Conservation (phyloP, 1,140 invertebrate genomes). For the Marisa cornuarietis region DNA sequence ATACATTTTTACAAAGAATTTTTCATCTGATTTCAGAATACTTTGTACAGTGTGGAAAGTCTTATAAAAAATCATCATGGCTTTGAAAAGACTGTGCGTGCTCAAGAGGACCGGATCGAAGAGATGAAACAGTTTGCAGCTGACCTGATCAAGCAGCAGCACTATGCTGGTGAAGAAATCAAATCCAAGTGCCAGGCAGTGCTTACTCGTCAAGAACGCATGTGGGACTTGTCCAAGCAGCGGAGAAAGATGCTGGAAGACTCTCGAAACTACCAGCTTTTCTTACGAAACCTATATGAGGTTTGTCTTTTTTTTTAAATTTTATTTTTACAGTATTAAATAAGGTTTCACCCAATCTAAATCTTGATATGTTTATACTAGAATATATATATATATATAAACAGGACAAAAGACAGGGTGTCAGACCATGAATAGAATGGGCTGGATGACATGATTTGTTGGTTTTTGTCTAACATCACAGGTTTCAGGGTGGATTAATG, state of each 20-base stretch:
- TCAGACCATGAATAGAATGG: too few species aligned
- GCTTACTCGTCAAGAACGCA: conserved; percentile 82
- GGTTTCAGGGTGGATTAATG: conserved; percentile 95
- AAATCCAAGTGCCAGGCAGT: conserved; percentile 84
- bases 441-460: neutral
- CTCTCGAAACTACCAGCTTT: conserved; percentile 93
- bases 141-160: conserved; percentile 89
- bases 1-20: neutral
- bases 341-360: neutral
- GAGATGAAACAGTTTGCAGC: conserved; percentile 92
- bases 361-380: neutral
- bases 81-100: conserved; percentile 96
- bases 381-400: too few species aligned
- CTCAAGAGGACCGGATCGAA: conserved; percentile 96
- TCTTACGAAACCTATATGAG: conserved; percentile 97
- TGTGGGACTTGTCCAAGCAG: conserved; percentile 83
- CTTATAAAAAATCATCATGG: conserved; percentile 98
- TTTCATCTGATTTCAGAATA: conserved; percentile 70
- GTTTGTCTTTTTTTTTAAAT: conserved; percentile 67
- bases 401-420: too few species aligned
- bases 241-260: conserved; percentile 87
- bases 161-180: conserved; percentile 97
- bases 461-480: conserved; percentile 14
- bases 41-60: conserved; percentile 94
- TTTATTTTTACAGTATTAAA: neutral